These are phyloP conservation scores for Agapornis canus DNA, from an alignment of 2,797 vertebrate species.

Conservation along the genomic window DNA sequence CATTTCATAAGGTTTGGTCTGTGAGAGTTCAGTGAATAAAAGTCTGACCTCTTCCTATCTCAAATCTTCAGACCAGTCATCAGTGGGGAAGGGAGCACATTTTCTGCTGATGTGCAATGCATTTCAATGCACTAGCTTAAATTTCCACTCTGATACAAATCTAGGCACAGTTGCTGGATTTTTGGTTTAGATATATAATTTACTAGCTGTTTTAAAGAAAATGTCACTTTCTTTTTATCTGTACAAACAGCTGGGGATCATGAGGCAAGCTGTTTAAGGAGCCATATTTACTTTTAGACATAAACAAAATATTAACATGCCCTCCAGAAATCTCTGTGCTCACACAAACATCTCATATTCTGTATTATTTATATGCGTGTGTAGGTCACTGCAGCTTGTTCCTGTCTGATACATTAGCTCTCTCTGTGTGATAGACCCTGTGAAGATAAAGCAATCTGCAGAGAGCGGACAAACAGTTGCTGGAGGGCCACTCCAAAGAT, in stretches of 20 bases:
- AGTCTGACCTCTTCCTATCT: background rate
- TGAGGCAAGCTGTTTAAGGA: conserved; percentile 38
- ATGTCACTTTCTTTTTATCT: conserved; percentile 6
- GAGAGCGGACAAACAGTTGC: background rate
- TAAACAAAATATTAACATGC: conserved; percentile 49
- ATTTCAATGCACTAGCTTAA: background rate
- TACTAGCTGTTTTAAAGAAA: background rate
- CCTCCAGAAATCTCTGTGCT: conserved; percentile 44
- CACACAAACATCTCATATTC: background rate
- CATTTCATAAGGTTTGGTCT: fast-evolving
- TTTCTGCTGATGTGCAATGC: fast-evolving
- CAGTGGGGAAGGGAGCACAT: fast-evolving
- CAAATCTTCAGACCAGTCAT: background rate
- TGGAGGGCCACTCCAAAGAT: background rate
- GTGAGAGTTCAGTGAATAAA: background rate
- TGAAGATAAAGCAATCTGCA: background rate
- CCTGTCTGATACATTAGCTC: background rate
- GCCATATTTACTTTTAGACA: conserved; percentile 33
- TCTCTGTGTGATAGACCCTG: background rate
- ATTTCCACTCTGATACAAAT: background rate
- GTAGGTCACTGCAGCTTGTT: background rate
- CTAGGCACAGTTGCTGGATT: background rate
- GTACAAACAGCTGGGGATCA: background rate
- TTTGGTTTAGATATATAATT: conserved; percentile 1
- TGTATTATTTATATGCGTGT: background rate